Conservation (phyloP, 30 jellyfish, hydroid and myxozoan genomes). For the Aurelia aurita complex sp. Pacific region DNA sequence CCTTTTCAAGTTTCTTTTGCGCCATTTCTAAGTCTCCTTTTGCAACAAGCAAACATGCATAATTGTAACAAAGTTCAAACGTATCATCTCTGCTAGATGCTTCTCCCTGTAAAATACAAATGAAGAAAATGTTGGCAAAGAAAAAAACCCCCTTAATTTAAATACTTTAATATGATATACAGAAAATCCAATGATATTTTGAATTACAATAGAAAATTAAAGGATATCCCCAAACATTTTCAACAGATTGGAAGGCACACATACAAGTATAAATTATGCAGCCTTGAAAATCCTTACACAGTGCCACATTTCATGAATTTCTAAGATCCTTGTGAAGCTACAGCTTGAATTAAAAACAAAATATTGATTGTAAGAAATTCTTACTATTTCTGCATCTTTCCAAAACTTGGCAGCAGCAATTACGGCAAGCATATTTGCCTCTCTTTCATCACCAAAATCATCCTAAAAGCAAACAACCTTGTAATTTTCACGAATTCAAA, state of each 20-base stretch:
- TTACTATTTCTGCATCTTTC: constrained; percentile 81
- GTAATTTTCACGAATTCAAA: neutral
- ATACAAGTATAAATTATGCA: too few species aligned
- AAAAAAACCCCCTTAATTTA: too few species aligned
- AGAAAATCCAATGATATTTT: too few species aligned
- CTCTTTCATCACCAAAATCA: constrained; percentile 96
- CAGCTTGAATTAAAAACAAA: too few species aligned
- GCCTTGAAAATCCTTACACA: too few species aligned
- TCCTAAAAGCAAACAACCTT: constrained; percentile 51
- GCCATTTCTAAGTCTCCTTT: constrained; percentile 88
- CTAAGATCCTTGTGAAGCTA: too few species aligned
- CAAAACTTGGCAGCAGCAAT: constrained; percentile 97
- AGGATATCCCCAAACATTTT: too few species aligned
- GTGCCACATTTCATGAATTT: too few species aligned
- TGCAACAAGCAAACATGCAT: constrained; percentile 88
- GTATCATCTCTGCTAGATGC: constrained; percentile 78
- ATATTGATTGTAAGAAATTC: neutral
- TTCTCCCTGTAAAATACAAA: constrained; percentile 59
- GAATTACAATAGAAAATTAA: too few species aligned
- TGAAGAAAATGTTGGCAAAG: neutral
- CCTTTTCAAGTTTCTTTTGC: constrained; percentile 66
- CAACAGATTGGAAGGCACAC: too few species aligned
- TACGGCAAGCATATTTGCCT: constrained; percentile 93
- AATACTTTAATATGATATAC: too few species aligned
- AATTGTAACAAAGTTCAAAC: constrained; percentile 93